Evolutionary conservation across 2,797 vertebrate species (phyloP), one percentile per base, ranked within the genome.

Genomic region (Ciconia nigra): DNA sequence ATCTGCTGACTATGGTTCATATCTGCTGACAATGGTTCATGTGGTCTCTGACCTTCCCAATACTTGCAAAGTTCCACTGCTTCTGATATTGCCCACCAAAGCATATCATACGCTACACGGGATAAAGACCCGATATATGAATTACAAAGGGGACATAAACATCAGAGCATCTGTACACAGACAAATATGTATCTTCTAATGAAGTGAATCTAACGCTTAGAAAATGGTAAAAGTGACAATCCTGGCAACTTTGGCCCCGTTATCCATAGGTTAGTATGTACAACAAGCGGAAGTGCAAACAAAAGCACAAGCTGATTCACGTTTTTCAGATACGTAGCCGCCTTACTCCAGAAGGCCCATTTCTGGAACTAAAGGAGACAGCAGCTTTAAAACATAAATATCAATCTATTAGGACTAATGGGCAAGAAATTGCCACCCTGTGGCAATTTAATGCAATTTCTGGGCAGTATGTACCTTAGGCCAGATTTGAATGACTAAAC

Each of bases 351-450:
- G 15, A 47, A 65, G 59, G 66, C 12, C 49, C 42, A 55, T 12
- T 47, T 37, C 67, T 66, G 54, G 26, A 85, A 51, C 47, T 35
- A 17, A 66, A 79, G 37, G 22, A 54, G n/a, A 61, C 1, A 24
- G 26, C 6, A 47, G n/a, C 44, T 93, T 37, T 41, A 54, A 51
- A 83, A 28, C 0, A 1, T 25, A 95, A 90, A n/a, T 33, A 85
- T 24, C 62, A 47, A 89, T 70, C 29, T 24, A 61, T 66, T 18
- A 61, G 65, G 14, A 83, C 15, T 41, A 92, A 92, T 81, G 44
- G 72, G 62, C 77, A 93, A 93, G 47, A 92, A 96, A 91, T 94
- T 90, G 93, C 91, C 96, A 95, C 93, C 91, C 55, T 70, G 91
- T 93, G 89, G 93, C 58, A 96, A 94, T 61, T 90, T 31, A 74